A percentile compares a stretch with the other conserved stretches of the same genome.
Conservation (phyloP, 2,113 vertebrate species). For the Nestor notabilis region DNA sequence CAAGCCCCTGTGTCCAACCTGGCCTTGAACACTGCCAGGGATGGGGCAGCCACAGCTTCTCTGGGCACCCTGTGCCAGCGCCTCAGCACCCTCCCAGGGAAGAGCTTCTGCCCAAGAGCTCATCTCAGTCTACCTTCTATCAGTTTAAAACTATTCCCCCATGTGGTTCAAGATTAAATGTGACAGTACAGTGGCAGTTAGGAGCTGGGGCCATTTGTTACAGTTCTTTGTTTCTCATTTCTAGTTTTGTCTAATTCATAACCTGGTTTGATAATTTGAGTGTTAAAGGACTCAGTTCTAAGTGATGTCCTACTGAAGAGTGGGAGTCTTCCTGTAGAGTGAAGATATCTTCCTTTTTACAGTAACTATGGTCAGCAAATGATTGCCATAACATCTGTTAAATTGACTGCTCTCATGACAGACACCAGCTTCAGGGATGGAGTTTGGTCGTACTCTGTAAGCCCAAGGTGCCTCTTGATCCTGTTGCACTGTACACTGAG, state of each 20-base stretch:
- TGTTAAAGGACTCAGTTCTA: no score
- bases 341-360: neutral
- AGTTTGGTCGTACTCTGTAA: neutral
- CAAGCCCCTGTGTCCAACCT: neutral
- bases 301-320: neutral
- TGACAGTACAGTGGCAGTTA: neutral
- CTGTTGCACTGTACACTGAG: neutral
- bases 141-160: neutral
- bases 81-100: neutral
- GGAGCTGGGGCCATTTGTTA: neutral
- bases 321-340: neutral
- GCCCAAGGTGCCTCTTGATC: neutral
- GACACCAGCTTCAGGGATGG: neutral
- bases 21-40: neutral
- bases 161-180: neutral
- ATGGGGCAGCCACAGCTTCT: neutral
- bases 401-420: neutral
- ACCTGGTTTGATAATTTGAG: neutral
- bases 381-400: accelerated
- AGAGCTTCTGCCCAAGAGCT: neutral
- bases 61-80: neutral
- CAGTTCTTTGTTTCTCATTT: neutral
- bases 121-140: neutral
- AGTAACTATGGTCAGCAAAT: neutral
- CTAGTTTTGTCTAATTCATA: neutral